These are phyloP conservation scores for Trematomus bernacchii DNA, from an alignment of 2,797 vertebrate species.

Conservation along the genomic window DNA sequence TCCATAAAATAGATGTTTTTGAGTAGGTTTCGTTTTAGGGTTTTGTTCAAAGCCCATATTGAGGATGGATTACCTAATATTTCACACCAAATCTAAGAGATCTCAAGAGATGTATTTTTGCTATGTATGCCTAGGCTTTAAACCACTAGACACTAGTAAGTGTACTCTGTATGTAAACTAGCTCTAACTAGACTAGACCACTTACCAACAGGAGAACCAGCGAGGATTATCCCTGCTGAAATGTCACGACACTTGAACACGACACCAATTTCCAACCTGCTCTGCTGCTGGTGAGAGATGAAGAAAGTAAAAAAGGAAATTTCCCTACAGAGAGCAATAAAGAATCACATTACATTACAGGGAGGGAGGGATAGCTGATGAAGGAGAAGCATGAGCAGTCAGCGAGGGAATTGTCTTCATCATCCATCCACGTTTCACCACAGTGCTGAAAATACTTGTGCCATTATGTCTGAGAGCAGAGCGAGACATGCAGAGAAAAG, in stretches of 20 bases:
- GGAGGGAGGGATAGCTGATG: slow-evolving; percentile 48
- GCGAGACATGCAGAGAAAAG: slow-evolving; percentile 38
- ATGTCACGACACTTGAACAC: slow-evolving; percentile 37
- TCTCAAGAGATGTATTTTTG: not conserved
- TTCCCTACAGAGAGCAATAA: slow-evolving; percentile 45
- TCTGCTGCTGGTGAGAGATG: slow-evolving; percentile 19
- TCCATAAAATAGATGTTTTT: too few species aligned
- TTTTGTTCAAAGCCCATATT: too few species aligned
- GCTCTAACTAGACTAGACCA: not conserved
- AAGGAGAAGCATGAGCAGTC: slow-evolving; percentile 52
- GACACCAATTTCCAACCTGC: slow-evolving; percentile 14
- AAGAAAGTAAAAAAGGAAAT: slow-evolving; percentile 46
- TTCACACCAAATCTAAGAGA: not conserved
- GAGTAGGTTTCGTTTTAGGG: too few species aligned
- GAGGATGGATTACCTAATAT: too few species aligned
- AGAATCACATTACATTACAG: slow-evolving; percentile 57
- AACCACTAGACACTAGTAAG: not conserved
- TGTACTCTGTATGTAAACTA: not conserved
- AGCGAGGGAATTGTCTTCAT: slow-evolving; percentile 57
- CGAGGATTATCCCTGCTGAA: slow-evolving; percentile 4
- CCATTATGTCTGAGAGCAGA: slow-evolving; percentile 62
- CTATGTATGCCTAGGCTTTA: not conserved
- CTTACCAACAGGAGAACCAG: slow-evolving; percentile 12
- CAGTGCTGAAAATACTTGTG: slow-evolving; percentile 73
- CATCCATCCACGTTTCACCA: slow-evolving; percentile 67